Conservation (phyloP, 1,140 invertebrate species). For the Pentalonia nigronervosa region DNA sequence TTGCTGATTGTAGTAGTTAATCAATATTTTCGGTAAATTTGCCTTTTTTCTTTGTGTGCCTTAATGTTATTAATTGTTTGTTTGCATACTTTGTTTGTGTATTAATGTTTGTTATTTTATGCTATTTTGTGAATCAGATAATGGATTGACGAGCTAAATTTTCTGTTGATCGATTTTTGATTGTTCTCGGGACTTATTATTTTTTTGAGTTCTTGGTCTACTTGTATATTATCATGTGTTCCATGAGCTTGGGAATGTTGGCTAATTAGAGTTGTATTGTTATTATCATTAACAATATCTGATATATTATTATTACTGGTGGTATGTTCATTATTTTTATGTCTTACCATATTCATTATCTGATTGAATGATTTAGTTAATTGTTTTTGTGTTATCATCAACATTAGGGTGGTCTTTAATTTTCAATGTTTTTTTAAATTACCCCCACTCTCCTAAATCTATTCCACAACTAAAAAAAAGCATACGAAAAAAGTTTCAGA, state of each 20-base stretch:
- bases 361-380: background rate
- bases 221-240: background rate
- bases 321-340: background rate
- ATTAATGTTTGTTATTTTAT: background rate
- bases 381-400: background rate
- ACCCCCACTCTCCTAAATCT: too few species aligned
- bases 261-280: background rate
- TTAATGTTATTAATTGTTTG: background rate
- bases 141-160: background rate
- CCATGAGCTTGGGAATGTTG: background rate
- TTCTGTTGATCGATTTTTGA: background rate
- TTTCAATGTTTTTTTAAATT: too few species aligned
- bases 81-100: background rate
- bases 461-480: too few species aligned
- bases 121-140: background rate
- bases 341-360: background rate
- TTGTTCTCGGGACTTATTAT: background rate
- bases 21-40: background rate
- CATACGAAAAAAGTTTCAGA: too few species aligned
- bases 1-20: background rate
- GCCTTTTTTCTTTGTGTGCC: too few species aligned
- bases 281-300: background rate
- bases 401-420: too few species aligned
- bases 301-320: too few species aligned
- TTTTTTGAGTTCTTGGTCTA: background rate